A percentile compares a stretch with the other conserved stretches of the same genome.
These are phyloP conservation scores for Corydoras maculifer DNA, from an alignment of 2,113 vertebrate species.

Conservation along the genomic window DNA sequence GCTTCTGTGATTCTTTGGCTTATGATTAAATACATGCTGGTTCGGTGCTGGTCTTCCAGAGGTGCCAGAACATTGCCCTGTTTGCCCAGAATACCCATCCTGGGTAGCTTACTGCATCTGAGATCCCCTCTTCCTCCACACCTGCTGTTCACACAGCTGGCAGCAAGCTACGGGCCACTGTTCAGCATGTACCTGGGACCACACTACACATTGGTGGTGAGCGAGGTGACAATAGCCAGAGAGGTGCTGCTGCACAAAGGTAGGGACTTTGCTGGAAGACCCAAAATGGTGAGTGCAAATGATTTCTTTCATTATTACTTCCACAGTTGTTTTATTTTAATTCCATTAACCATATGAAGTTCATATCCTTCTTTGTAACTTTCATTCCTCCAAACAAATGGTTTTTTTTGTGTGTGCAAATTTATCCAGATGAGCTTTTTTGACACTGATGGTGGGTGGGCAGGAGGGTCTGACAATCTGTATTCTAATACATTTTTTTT, in stretches of 20 bases:
- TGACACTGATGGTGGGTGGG: too few species aligned
- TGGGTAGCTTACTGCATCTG: constrained; percentile 68
- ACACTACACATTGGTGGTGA: constrained; percentile 62
- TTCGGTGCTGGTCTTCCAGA: not conserved
- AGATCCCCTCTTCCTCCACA: constrained; percentile 51
- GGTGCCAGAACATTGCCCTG: constrained; percentile 45
- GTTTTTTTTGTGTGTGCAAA: too few species aligned
- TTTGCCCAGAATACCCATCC: constrained; percentile 55
- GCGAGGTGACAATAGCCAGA: constrained; percentile 50
- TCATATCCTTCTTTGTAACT: too few species aligned
- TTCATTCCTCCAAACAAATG: too few species aligned
- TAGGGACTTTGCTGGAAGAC: constrained; percentile 63
- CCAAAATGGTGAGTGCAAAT: constrained; percentile 57
- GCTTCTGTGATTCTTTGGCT: not conserved
- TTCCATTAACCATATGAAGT: too few species aligned
- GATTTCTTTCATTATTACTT: too few species aligned
- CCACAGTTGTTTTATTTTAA: too few species aligned
- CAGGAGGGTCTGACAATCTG: too few species aligned
- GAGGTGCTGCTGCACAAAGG: constrained; percentile 65
- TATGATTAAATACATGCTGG: constrained; percentile 21
- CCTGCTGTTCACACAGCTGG: constrained; percentile 57
- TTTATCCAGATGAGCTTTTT: too few species aligned
- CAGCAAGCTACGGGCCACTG: constrained; percentile 47
- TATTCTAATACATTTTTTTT: too few species aligned
- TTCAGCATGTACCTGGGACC: constrained; percentile 60